These are phyloP conservation scores for Lutjanus campechanus DNA, from an alignment of 2,797 vertebrate genomes.

Conservation along the genomic window DNA sequence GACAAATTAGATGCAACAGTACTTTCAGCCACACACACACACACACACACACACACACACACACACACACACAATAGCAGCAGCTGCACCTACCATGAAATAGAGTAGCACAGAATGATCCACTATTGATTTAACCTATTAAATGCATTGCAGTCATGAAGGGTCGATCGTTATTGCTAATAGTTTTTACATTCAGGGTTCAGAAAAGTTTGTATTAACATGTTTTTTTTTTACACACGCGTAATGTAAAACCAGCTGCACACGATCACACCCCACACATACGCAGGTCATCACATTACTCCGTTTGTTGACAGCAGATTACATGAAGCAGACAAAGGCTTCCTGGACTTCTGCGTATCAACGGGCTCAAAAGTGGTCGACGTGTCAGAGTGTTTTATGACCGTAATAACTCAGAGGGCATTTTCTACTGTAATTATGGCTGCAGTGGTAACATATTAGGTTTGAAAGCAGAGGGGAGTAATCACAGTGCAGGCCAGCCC, in stretches of 20 bases:
- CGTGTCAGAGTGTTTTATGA: slow-evolving; percentile 49
- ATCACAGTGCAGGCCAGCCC: slow-evolving; percentile 1
- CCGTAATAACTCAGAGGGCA: slow-evolving; percentile 20
- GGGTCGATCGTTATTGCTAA: slow-evolving; percentile 18
- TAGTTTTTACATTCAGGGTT: slow-evolving; percentile 15
- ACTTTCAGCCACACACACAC: slow-evolving; percentile 1
- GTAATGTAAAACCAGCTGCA: background rate
- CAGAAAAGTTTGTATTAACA: background rate
- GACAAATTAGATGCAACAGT: slow-evolving; percentile 36
- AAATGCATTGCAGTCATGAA: slow-evolving; percentile 4
- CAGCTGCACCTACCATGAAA: slow-evolving; percentile 44
- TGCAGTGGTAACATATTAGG: slow-evolving; percentile 9
- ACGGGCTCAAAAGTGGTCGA: slow-evolving; percentile 17
- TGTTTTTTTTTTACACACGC: background rate
- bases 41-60: slow-evolving; percentile 27
- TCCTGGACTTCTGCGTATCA: slow-evolving; percentile 31
- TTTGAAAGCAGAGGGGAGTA: slow-evolving; percentile 34
- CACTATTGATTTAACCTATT: slow-evolving; percentile 38
- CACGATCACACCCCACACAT: background rate
- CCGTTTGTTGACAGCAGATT: slow-evolving; percentile 33
- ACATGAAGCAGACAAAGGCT: slow-evolving; percentile 22
- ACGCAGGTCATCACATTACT: slow-evolving; percentile 18
- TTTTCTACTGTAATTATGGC: slow-evolving; percentile 24
- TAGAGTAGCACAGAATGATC: slow-evolving; percentile 1
- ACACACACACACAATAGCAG: slow-evolving; percentile 32